A percentile compares a stretch with the other conserved stretches of the same genome.
Evolutionary conservation across 2,888 invertebrate genomes (phyloP).

Genomic region (Acanthopleura granulata): DNA sequence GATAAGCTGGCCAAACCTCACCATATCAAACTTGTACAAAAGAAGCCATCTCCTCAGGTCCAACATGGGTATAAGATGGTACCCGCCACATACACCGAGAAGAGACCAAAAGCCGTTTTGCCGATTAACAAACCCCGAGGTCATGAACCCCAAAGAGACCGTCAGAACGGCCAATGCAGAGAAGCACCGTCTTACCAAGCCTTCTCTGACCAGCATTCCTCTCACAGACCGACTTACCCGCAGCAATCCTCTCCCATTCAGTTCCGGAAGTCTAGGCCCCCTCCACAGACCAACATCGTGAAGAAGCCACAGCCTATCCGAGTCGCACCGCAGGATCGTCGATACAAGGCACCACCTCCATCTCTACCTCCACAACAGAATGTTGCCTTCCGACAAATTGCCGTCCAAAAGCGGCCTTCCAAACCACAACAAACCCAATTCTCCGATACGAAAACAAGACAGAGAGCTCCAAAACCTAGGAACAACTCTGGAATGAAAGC

Average conservation of each 20-base stretch:
- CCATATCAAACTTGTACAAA: neutral
- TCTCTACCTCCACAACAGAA: neutral
- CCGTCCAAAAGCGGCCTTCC: neutral
- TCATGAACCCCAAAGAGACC: no score
- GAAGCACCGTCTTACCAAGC: neutral
- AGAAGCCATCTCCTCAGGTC: neutral
- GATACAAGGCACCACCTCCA: neutral
- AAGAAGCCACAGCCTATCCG: neutral
- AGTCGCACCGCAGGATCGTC: no score
- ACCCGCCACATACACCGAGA: neutral
- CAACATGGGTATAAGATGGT: no score
- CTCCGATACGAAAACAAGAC: neutral
- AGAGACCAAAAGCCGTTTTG: neutral
- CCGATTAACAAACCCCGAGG: neutral
- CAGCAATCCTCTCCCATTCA: neutral
- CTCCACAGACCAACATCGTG: neutral
- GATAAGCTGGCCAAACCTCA: neutral
- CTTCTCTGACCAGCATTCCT: neutral
- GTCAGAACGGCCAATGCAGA: neutral
- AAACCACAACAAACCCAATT: neutral
- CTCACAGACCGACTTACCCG: neutral
- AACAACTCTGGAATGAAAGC: neutral
- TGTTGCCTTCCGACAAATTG: neutral
- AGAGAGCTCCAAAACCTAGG: neutral
- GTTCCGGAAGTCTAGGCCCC: neutral